Conservation (phyloP, 2,888 invertebrate species). For the Cheilosia scutellata region DNA sequence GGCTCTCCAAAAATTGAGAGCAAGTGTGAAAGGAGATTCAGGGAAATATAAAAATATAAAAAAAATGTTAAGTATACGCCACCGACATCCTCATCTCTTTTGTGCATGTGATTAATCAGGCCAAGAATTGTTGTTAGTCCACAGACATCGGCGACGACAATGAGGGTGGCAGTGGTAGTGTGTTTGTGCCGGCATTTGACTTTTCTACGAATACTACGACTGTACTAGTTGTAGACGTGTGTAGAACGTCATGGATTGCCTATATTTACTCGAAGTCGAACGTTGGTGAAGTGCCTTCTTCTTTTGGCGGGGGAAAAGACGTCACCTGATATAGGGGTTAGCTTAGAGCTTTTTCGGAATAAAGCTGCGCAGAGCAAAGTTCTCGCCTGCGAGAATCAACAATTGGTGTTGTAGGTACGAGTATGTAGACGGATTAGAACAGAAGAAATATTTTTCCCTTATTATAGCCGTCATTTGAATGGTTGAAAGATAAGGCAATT, state of each 20-base stretch:
- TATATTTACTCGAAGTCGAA: slow-evolving; percentile 27
- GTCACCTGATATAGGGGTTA: not conserved
- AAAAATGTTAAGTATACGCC: slow-evolving; percentile 37
- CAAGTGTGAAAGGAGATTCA: not conserved
- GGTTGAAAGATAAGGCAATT: slow-evolving; percentile 30
- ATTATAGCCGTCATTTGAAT: slow-evolving; percentile 24
- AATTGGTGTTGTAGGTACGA: slow-evolving; percentile 19
- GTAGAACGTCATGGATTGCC: slow-evolving; percentile 59
- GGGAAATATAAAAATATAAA: not conserved
- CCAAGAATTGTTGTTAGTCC: slow-evolving; percentile 25
- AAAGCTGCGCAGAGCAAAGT: slow-evolving; percentile 5
- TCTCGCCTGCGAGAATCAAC: slow-evolving; percentile 33
- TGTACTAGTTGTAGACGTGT: slow-evolving; percentile 38
- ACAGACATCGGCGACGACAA: not conserved
- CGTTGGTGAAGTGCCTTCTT: slow-evolving; percentile 48
- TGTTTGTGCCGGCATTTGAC: slow-evolving; percentile 56
- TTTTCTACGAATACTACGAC: slow-evolving; percentile 37
- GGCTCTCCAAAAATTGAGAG: slow-evolving; percentile 1
- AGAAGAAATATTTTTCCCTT: slow-evolving; percentile 11
- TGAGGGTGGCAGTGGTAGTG: slow-evolving; percentile 7
- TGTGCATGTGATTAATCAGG: slow-evolving; percentile 53
- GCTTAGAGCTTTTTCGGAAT: slow-evolving; percentile 41
- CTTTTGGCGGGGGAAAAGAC: slow-evolving; percentile 16
- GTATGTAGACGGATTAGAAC: not conserved
- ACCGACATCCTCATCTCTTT: slow-evolving; percentile 32